Evolutionary conservation across 1,140 invertebrate genomes (phyloP).

Genomic region (Drepana arcuata): DNA sequence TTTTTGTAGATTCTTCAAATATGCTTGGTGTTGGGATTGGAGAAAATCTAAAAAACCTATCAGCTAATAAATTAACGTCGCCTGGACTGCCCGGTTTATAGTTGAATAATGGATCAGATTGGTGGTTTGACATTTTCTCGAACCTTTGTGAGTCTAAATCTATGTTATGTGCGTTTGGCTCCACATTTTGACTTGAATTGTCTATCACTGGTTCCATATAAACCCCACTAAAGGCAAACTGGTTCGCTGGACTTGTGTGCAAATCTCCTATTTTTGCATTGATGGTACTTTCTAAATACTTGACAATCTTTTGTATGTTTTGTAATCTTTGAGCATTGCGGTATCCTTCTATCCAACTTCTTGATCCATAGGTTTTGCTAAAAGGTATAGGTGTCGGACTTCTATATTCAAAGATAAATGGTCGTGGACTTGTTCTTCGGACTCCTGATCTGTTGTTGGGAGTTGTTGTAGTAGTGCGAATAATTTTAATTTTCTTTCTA

Average conservation of each 20-base stretch:
- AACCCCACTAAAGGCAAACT: constrained; percentile 32
- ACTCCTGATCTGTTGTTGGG: constrained; percentile 17
- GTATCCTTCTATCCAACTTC: constrained; percentile 53
- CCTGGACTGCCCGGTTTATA: constrained; percentile 59
- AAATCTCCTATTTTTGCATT: constrained; percentile 52
- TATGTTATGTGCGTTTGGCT: constrained; percentile 7
- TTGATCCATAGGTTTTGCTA: constrained; percentile 38
- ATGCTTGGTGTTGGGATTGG: constrained; percentile 19
- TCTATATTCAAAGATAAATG: constrained; percentile 51
- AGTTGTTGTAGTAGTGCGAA: constrained; percentile 6
- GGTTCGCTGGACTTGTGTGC: constrained; percentile 23
- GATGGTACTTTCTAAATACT: constrained; percentile 57
- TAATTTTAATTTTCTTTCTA: constrained; percentile 16
- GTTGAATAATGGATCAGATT: constrained; percentile 48
- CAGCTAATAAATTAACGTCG: constrained; percentile 65
- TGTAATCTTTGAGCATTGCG: constrained; percentile 54
- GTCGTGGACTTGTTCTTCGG: constrained; percentile 49
- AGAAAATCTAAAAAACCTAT: constrained; percentile 48
- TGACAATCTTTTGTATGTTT: constrained; percentile 58
- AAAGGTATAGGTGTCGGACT: constrained; percentile 54
- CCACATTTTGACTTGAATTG: constrained; percentile 12
- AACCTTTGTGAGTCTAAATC: constrained; percentile 19
- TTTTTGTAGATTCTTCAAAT: constrained; percentile 9
- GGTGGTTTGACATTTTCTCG: constrained; percentile 27
- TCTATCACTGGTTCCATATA: constrained; percentile 34